Evolutionary conservation across 1,140 invertebrate genomes (phyloP).

Genomic region (Probaryconus sp.): DNA sequence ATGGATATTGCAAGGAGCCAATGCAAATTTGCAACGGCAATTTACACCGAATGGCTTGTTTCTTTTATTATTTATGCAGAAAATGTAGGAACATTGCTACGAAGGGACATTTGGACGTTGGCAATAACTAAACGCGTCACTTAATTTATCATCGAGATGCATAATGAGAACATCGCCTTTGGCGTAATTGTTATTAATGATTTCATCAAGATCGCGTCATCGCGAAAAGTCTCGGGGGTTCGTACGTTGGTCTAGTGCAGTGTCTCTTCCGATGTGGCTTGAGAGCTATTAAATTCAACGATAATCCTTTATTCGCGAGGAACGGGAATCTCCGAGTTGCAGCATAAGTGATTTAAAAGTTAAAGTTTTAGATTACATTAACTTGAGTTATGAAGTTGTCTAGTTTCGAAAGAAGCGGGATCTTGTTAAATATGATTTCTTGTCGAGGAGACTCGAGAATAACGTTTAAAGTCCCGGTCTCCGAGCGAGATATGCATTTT

Average conservation of each 20-base stretch:
- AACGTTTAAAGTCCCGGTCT: conserved; percentile 32
- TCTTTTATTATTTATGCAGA: too few relatives aligned
- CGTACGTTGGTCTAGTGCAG: background rate
- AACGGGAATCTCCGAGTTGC: too few relatives aligned
- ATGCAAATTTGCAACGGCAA: too few relatives aligned
- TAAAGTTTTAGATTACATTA: conserved; percentile 32
- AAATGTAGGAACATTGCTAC: too few relatives aligned
- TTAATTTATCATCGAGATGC: conserved; percentile 20
- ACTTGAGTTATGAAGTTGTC: conserved; percentile 30
- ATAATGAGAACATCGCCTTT: conserved; percentile 5
- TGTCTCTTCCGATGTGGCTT: conserved; percentile 17
- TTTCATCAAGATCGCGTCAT: conserved; percentile 42
- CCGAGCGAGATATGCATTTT: conserved; percentile 35
- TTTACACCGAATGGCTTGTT: too few relatives aligned
- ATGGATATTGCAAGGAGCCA: too few relatives aligned
- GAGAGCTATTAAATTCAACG: conserved; percentile 19
- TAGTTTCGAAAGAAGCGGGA: conserved; percentile 28
- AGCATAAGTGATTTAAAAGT: conserved; percentile 38
- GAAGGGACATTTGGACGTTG: too few relatives aligned
- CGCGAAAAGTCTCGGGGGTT: conserved; percentile 15
- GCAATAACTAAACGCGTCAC: conserved; percentile 10
- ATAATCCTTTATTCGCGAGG: conserved; percentile 20
- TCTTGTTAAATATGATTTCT: conserved; percentile 32
- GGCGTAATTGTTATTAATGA: conserved; percentile 46
- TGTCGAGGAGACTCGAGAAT: conserved; percentile 8